A percentile compares a stretch with the other conserved stretches of the same genome.
Evolutionary conservation across 2,888 invertebrate genomes (phyloP).

Genomic region (Brachylomia viminalis): DNA sequence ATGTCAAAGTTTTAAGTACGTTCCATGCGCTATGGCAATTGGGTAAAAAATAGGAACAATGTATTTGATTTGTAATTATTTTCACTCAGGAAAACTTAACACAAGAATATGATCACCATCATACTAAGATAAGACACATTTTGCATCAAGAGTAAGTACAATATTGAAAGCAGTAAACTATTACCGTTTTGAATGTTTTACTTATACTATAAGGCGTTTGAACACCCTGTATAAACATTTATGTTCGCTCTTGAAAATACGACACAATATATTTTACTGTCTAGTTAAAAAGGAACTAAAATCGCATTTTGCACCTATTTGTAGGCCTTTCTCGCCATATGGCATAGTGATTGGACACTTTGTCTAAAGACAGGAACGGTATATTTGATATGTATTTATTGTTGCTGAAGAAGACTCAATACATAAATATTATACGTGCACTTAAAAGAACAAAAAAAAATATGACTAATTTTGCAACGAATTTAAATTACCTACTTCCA

Average conservation of each 20-base stretch:
- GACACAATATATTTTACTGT: too few relatives aligned
- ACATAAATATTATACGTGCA: neutral
- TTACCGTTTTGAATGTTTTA: neutral
- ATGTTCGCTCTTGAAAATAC: neutral
- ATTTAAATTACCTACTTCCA: too few relatives aligned
- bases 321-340: too few relatives aligned
- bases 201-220: neutral
- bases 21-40: too few relatives aligned
- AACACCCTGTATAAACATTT: neutral
- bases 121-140: neutral
- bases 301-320: neutral
- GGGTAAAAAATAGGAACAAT: too few relatives aligned
- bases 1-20: too few relatives aligned
- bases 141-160: too few relatives aligned
- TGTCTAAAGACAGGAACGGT: too few relatives aligned
- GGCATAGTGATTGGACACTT: neutral
- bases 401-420: neutral
- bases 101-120: too few relatives aligned
- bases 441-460: neutral
- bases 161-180: too few relatives aligned
- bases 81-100: too few relatives aligned
- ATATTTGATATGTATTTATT: neutral
- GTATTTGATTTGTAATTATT: too few relatives aligned
- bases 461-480: neutral
- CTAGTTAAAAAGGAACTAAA: neutral